These are phyloP conservation scores for Rhyacophila evoluta DNA, from an alignment of 2,888 invertebrate species.

Conservation along the genomic window DNA sequence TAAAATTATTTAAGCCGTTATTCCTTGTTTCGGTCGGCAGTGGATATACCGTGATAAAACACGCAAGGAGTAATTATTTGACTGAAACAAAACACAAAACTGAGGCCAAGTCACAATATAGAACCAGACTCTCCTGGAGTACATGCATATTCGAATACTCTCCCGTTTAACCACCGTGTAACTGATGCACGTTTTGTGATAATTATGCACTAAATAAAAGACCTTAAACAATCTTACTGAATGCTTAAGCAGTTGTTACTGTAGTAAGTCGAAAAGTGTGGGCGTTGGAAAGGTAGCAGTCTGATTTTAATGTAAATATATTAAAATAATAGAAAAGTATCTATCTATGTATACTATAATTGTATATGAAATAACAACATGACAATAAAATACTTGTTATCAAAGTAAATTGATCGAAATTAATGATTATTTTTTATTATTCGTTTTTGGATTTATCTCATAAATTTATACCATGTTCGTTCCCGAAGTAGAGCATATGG, in stretches of 20 bases:
- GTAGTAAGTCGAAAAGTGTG: slow-evolving; percentile 30
- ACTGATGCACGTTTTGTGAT: slow-evolving; percentile 51
- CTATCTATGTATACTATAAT: too few species aligned
- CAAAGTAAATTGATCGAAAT: too few species aligned
- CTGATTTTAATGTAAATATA: not conserved
- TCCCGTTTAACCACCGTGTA: slow-evolving; percentile 43
- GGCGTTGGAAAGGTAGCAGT: slow-evolving; percentile 42
- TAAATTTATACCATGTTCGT: too few species aligned
- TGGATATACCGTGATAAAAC: not conserved
- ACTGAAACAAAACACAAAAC: slow-evolving; percentile 34
- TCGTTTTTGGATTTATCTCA: too few species aligned
- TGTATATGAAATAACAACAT: too few species aligned
- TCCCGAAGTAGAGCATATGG: too few species aligned
- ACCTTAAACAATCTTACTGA: slow-evolving; percentile 43
- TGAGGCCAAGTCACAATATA: slow-evolving; percentile 1
- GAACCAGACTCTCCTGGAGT: not conserved
- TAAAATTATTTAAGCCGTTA: not conserved
- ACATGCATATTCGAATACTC: slow-evolving; percentile 35
- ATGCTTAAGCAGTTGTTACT: slow-evolving; percentile 31
- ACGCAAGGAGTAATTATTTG: slow-evolving; percentile 17
- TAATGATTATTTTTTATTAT: too few species aligned
- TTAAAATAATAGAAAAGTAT: not conserved
- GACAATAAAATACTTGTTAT: too few species aligned
- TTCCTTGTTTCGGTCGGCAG: not conserved
- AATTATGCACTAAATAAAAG: slow-evolving; percentile 52